Base-by-base conservation (phyloP, 1,140 invertebrate species). In the Drosophila nasuta region DNA sequence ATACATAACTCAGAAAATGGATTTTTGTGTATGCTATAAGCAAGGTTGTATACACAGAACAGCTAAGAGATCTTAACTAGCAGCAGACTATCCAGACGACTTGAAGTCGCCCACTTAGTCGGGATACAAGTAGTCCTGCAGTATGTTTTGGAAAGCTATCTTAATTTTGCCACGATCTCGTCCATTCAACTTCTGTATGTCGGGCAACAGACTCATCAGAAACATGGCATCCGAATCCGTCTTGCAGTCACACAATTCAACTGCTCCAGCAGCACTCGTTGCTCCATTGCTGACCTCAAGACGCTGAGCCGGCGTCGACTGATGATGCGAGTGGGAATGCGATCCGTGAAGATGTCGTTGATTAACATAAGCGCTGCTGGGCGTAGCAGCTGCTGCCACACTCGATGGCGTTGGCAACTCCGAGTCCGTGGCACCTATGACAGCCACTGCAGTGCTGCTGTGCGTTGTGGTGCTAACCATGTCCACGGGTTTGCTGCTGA, bases 201-300 rank as follows among this genome's bases (percentile, higher is more conserved):
- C 91, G 1, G 91, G 91, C 63, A 92, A 52, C 5, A 92, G 77
- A 41, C 91, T 92, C 91, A 92, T 92, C 3, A 92, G 74, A 43
- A 92, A 92, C 91, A 92, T 92, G 54, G 91, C 91, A 77, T 92
- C 91, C 8, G 91, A 82, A 77, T 92, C 91, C 38, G 87, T 92
- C 56, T 92, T 92, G 75, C 91, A 92, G 45, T 91, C 85, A 64
- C 91, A 92, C 4, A 92, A 56, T n/a, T 92, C 91, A n/a, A 81
- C 64, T 35, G 20, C 64, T 35, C n/a, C 62, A 6, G 20, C 57
- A 20, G 67, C 1, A 76, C 13, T 2, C 79, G 68, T n/a, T 17
- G 86, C 20, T 25, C 20, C 25, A 13, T 67, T 90, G 48, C n/a
- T 74, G 0, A 65, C 28, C 2, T 89, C 85, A 20, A 85, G 13